Conservation (phyloP, 2,888 invertebrate genomes). For the Nomada flava region DNA sequence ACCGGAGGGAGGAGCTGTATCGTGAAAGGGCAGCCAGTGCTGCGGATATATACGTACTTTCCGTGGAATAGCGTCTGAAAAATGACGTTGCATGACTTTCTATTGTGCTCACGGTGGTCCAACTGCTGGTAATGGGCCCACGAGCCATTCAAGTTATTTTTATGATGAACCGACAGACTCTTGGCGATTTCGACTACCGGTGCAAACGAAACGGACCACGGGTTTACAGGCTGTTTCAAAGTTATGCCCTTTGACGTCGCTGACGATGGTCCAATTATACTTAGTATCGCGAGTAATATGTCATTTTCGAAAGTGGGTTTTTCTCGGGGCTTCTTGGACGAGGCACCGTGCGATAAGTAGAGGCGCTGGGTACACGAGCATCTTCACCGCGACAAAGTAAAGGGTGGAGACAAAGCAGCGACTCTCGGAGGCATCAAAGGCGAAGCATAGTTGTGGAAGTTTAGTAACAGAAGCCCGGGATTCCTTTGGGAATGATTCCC, state of each 20-base stretch:
- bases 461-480: constrained; percentile 8
- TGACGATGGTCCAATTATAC: constrained; percentile 6
- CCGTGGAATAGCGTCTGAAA: neutral
- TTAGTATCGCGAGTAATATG: neutral
- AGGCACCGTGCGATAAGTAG: neutral
- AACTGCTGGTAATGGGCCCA: constrained; percentile 34
- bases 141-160: constrained; percentile 47
- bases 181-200: neutral
- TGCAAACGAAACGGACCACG: constrained; percentile 19
- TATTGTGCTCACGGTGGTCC: constrained; percentile 22
- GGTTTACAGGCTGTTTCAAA: neutral
- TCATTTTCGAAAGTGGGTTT: constrained; percentile 16
- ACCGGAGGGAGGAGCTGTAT: neutral
- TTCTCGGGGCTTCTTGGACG: neutral
- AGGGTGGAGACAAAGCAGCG: constrained; percentile 25
- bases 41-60: neutral
- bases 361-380: neutral
- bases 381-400: constrained; percentile 20
- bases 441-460: constrained; percentile 14
- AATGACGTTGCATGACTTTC: constrained; percentile 16
- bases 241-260: constrained; percentile 25
- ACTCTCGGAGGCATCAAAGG: constrained; percentile 23
- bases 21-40: neutral
- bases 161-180: constrained; percentile 31
- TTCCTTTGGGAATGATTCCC: constrained; percentile 23